Evolutionary conservation across 2,888 invertebrate species (phyloP).

Genomic region (Didymodactylos carnosus): DNA sequence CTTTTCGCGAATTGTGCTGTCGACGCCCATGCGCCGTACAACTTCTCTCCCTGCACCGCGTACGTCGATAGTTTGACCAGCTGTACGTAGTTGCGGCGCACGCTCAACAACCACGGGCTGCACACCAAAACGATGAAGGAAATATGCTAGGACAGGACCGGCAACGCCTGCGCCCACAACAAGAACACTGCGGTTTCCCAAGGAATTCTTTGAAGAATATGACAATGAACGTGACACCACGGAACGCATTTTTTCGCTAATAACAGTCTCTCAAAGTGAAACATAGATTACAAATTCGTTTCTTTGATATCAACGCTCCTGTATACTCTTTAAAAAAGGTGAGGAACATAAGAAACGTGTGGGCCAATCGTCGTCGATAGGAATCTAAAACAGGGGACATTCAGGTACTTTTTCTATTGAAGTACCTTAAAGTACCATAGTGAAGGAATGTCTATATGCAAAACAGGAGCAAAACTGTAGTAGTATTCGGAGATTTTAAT

Average conservation of each 20-base stretch:
- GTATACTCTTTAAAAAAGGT: not conserved
- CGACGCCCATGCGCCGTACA: not conserved
- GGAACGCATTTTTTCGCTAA: not conserved
- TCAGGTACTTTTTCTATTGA: too few species aligned
- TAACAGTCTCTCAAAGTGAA: not conserved
- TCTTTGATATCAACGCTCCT: too few species aligned
- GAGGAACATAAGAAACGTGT: not conserved
- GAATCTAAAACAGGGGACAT: not conserved
- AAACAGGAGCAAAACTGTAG: too few species aligned
- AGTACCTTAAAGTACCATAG: too few species aligned
- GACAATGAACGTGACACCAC: not conserved
- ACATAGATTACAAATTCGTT: not conserved
- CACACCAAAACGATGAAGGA: not conserved
- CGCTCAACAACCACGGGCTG: not conserved
- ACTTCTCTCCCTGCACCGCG: not conserved
- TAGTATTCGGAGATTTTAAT: too few species aligned
- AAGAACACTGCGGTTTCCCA: not conserved
- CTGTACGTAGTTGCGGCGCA: not conserved
- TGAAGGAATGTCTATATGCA: too few species aligned
- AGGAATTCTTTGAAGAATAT: not conserved
- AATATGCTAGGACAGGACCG: not conserved
- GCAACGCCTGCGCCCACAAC: not conserved
- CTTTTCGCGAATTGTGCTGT: not conserved
- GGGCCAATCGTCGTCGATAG: not conserved
- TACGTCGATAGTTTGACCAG: not conserved